Evolutionary conservation across 2,888 invertebrate genomes (phyloP), one percentile per base, ranked within the genome.

Genomic region (Lottia scabra): DNA sequence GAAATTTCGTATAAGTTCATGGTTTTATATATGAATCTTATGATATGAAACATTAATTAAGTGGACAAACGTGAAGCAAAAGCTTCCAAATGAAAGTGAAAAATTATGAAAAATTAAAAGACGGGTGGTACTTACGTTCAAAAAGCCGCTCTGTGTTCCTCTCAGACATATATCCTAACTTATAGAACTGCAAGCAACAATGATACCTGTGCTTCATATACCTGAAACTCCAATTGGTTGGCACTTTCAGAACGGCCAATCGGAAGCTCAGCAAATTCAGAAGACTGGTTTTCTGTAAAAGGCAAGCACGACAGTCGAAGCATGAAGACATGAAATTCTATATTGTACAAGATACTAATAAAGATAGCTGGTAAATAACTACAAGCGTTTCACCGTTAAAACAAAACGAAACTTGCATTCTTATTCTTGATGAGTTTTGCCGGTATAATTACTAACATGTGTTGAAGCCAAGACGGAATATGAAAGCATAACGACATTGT

Each of bases 251-350:
- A 19, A 23, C 19, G 56, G 23, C 56, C 56, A 56, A 56, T 56
- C 56, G 23, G 19, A 23, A 56, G 56, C 56, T 23, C 19, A 23
- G 56, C 23, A 56, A 56, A 19, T 13, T 23, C 19, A 56, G 19
- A 56, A 23, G 56, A 23, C 56, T 4, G 23, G 19, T 56, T 56
- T 56, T 56, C 56, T 56, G 56, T 56, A 56, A 56, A 56, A 56
- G 56, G 56, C 56, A 56, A 56, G 56, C 56, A 56, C 56, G 56
- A 56, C 56, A 56, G 19, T 56, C 23, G 56, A 56, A 23, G 56
- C 56, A 23, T 56, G 56, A 56, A 56, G 56, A 56, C 56, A 56
- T 56, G 56, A 56, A 56, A 56, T 23, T 23, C 56, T 56, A 56
- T 56, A 56, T 56, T 56, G 23, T 56, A 56, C 38, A 56, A 23